Percentiles rank a stretch among this genome's conserved stretches.
These are phyloP conservation scores for Dorcus hopei DNA, from an alignment of 2,888 invertebrate species.

Conservation along the genomic window DNA sequence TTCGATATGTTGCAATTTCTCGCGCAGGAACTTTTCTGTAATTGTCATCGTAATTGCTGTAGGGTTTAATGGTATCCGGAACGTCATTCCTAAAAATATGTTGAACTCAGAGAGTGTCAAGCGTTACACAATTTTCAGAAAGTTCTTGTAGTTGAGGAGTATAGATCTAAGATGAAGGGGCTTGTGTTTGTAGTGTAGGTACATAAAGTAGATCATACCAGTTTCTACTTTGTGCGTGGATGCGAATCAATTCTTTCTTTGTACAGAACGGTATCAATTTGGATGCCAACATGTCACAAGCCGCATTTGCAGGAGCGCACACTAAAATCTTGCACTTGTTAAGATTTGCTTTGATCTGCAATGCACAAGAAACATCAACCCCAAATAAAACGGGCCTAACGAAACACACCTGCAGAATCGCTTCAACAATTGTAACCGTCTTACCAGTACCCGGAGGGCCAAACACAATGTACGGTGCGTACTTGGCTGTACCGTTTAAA, in stretches of 20 bases:
- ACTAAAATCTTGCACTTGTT: constrained; percentile 56
- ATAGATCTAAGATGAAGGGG: constrained; percentile 1
- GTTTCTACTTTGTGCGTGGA: constrained; percentile 48
- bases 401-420: constrained; percentile 59
- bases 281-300: constrained; percentile 64
- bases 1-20: constrained; percentile 53
- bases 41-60: constrained; percentile 37
- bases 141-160: not conserved
- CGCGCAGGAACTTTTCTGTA: constrained; percentile 49
- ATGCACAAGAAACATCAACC: not conserved
- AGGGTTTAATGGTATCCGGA: constrained; percentile 30
- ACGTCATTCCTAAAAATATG: constrained; percentile 30
- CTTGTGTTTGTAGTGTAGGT: not conserved
- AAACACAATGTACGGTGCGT: constrained; percentile 76
- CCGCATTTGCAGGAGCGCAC: constrained; percentile 69
- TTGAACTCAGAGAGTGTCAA: not conserved
- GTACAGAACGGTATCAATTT: constrained; percentile 36
- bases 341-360: constrained; percentile 38
- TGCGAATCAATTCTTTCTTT: constrained; percentile 46
- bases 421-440: constrained; percentile 70
- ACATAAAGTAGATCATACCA: constrained; percentile 27
- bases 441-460: constrained; percentile 86
- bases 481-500: constrained; percentile 57
- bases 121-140: too few species aligned
- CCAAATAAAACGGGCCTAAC: not conserved